Conservation (phyloP, 2,888 invertebrate genomes). For the Gymnocheta viridis region DNA sequence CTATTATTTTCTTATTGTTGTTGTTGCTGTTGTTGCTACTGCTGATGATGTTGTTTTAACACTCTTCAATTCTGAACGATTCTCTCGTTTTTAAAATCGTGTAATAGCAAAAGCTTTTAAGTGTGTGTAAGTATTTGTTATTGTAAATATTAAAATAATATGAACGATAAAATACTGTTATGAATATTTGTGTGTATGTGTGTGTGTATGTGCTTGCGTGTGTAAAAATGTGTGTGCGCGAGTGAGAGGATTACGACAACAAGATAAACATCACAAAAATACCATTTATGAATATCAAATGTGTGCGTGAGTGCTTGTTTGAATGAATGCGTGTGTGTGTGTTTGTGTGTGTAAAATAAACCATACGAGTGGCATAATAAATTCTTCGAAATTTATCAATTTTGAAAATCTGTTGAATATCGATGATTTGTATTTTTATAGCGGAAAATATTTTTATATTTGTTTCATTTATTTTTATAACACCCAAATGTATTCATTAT, state of each 20-base stretch:
- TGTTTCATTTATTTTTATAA: slow-evolving; percentile 12
- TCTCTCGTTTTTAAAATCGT: neutral
- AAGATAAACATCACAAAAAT: slow-evolving; percentile 17
- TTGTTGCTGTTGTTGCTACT: slow-evolving; percentile 11
- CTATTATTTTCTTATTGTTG: neutral
- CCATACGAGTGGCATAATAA: slow-evolving; percentile 74
- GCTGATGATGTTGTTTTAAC: slow-evolving; percentile 8
- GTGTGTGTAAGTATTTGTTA: slow-evolving; percentile 29
- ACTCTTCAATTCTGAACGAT: slow-evolving; percentile 3
- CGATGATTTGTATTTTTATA: slow-evolving; percentile 60
- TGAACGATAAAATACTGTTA: slow-evolving; percentile 42
- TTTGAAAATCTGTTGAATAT: slow-evolving; percentile 68
- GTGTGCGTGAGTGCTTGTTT: neutral
- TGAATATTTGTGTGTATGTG: neutral
- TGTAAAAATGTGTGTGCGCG: neutral
- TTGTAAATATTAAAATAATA: slow-evolving; percentile 64
- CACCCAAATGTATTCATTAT: slow-evolving; percentile 45
- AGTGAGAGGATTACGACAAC: slow-evolving; percentile 21
- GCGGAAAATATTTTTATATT: slow-evolving; percentile 13
- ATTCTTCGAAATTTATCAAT: slow-evolving; percentile 70
- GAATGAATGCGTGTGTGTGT: neutral
- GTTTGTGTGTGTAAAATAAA: neutral
- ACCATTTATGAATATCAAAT: neutral
- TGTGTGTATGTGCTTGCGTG: neutral
- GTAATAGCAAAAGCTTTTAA: slow-evolving; percentile 1